A percentile compares a stretch with the other conserved stretches of the same genome.
Conservation (phyloP, 2,797 vertebrate genomes). For the Acanthopagrus latus region DNA sequence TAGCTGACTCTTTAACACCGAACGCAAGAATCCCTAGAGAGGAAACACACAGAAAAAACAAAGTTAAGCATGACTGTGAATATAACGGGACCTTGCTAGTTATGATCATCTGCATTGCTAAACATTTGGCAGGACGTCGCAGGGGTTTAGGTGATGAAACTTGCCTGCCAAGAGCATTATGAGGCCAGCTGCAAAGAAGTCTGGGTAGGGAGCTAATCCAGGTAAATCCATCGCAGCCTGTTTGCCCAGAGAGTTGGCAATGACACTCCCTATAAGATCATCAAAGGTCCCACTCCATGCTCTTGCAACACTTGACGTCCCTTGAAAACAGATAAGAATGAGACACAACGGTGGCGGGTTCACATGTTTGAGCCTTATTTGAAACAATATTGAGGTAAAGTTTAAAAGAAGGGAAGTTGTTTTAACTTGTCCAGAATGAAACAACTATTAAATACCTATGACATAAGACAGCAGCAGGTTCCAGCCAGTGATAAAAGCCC, state of each 20-base stretch:
- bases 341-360: not conserved
- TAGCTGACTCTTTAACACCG: slow-evolving; percentile 90
- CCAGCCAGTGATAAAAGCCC: slow-evolving; percentile 91
- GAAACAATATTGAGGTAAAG: not conserved
- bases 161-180: slow-evolving; percentile 89
- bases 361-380: not conserved
- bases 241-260: slow-evolving; percentile 79
- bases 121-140: not conserved
- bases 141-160: slow-evolving; percentile 32
- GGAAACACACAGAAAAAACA: slow-evolving; percentile 22
- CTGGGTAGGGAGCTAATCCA: slow-evolving; percentile 89
- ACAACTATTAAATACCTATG: slow-evolving; percentile 79
- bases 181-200: slow-evolving; percentile 89
- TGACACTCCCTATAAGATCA: slow-evolving; percentile 87
- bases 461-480: slow-evolving; percentile 91
- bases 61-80: not conserved
- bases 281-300: slow-evolving; percentile 93
- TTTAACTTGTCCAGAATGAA: not conserved
- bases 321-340: slow-evolving; percentile 68
- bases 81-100: not conserved
- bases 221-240: slow-evolving; percentile 80
- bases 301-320: slow-evolving; percentile 90
- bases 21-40: slow-evolving; percentile 89
- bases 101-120: not conserved
- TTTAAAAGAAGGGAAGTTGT: not conserved